These are phyloP conservation scores for Agrotis segetum DNA, from an alignment of 2,888 invertebrate genomes.

Conservation along the genomic window DNA sequence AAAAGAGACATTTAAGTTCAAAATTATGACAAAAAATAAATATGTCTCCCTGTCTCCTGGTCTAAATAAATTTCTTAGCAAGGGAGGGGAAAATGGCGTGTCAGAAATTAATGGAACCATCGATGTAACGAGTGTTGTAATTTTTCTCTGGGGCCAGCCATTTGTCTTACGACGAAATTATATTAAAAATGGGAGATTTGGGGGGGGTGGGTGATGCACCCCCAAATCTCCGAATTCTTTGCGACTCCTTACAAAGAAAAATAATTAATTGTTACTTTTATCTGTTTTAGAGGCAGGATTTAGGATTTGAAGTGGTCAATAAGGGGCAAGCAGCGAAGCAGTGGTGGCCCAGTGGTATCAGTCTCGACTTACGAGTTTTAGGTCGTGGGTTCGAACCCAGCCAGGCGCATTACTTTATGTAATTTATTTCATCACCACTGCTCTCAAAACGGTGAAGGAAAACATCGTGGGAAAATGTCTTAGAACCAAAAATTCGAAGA, in stretches of 20 bases:
- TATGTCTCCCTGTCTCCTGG: slow-evolving; percentile 37
- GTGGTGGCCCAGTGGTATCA: no score
- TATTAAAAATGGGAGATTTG: slow-evolving; percentile 40
- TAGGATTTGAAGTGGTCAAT: no score
- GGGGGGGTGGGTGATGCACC: background rate
- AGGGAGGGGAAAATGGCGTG: slow-evolving; percentile 70
- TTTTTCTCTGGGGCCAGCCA: slow-evolving; percentile 63
- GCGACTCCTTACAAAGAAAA: slow-evolving; percentile 7
- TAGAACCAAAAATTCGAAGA: no score
- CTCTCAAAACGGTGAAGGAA: no score
- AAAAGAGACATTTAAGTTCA: background rate
- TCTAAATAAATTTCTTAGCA: slow-evolving; percentile 56
- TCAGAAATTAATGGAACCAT: slow-evolving; percentile 78
- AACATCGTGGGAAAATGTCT: no score
- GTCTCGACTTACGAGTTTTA: no score
- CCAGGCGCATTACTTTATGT: no score
- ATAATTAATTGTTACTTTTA: slow-evolving; percentile 48
- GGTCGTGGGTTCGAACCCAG: no score
- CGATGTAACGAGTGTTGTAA: slow-evolving; percentile 73
- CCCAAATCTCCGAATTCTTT: background rate
- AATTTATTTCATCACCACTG: no score
- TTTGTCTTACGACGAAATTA: slow-evolving; percentile 50
- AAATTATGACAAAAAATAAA: slow-evolving; percentile 19
- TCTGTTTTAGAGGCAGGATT: no score
- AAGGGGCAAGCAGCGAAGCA: no score